Evolutionary conservation across 2,888 invertebrate species (phyloP).

Genomic region (Cephus rjabovi): DNA sequence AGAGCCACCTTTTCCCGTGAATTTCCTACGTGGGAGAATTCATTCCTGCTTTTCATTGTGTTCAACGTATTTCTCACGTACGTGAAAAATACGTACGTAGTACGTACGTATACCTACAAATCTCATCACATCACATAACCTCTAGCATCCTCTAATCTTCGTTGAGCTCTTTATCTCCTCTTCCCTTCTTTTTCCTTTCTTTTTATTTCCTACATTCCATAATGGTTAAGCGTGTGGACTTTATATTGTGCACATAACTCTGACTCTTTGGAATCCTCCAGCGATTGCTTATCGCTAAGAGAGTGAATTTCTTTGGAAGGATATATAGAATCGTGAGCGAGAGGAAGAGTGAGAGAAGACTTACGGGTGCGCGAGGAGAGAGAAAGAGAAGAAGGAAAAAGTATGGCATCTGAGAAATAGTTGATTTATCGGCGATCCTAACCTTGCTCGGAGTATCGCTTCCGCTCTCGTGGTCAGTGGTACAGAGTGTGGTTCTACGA

Average conservation of each 20-base stretch:
- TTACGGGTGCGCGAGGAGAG: neutral
- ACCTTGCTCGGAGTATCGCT: neutral
- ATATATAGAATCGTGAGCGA: neutral
- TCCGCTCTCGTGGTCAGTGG: neutral
- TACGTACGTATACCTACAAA: neutral
- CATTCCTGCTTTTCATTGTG: neutral
- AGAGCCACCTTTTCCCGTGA: neutral
- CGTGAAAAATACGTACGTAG: neutral
- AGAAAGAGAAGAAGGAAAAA: neutral
- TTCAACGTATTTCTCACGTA: neutral
- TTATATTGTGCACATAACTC: neutral
- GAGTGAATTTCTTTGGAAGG: neutral
- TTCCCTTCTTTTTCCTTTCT: conserved; percentile 15
- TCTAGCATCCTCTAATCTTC: conserved; percentile 12
- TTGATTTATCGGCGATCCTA: neutral
- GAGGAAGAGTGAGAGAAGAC: neutral
- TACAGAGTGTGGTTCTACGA: neutral
- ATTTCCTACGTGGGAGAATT: neutral
- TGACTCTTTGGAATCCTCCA: neutral
- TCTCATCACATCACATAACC: neutral
- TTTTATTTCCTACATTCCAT: neutral
- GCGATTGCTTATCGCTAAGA: neutral
- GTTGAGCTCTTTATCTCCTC: conserved; percentile 14
- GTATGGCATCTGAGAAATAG: neutral
- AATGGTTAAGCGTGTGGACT: neutral